Evolutionary conservation across 2,113 vertebrate genomes (phyloP), one percentile per base, ranked within the genome.

Genomic region (Pheucticus melanocephalus): DNA sequence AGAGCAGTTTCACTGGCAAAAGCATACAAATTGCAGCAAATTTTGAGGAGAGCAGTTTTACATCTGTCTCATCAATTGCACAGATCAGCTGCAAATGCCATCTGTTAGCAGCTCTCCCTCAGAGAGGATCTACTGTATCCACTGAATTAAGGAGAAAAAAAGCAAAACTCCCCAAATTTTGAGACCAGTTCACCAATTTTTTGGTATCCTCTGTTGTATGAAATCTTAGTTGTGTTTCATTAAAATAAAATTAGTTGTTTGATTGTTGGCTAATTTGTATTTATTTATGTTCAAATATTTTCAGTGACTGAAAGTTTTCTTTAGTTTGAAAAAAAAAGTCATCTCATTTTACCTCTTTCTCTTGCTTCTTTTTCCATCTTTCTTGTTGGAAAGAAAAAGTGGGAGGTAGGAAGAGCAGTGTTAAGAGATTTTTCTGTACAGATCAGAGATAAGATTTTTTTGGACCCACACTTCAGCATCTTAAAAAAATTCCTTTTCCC

Each of bases 201-300:
- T 92, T 90, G 37, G 13, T 91, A 79, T 76, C 59, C 85, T 86
- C 70, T 91, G 88, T 94, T 64, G 0, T 83, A 88, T 60, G 81
- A 94, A 88, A 69, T 83, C 69, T 69, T 92, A 95, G 90, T 27
- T 71, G 65, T 84, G 86, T 88, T 95, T 95, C 10, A 90, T 81
- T 88, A 59, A 88, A 96, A 95, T 94, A 95, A 96, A 96, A 92
- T 48, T 81, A 97, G 95, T 96, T 94, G 57, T 78, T 95, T 33
- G 4, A 71, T 93, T 84, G 88, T 94, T 96, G 96, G 65, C 82
- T 96, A 89, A 94, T 96, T 88, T 96, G 96, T 97, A 94, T 94
- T 96, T 90, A 86, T 76, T 59, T 91, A 79, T 96, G 82, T 90
- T 94, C 64, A 91, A 39, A 45, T 95, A 92, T 82, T 87, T 95